Conservation (phyloP, 2,888 invertebrate species). For the Callosobruchus maculatus region DNA sequence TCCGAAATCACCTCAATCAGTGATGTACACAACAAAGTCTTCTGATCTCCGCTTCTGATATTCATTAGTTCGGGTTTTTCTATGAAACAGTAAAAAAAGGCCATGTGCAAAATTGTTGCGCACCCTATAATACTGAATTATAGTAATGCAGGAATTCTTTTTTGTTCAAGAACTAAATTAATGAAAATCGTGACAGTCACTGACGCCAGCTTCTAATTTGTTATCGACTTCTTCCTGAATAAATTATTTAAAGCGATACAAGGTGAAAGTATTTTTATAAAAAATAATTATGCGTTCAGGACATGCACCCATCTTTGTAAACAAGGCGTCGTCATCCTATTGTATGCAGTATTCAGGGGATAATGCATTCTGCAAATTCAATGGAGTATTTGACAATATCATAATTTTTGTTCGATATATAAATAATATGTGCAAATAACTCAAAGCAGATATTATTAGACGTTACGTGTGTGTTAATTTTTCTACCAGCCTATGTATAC, state of each 20-base stretch:
- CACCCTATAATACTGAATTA: not conserved
- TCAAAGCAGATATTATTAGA: not conserved
- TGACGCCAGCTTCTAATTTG: not conserved
- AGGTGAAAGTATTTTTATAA: not conserved
- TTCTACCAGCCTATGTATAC: not conserved
- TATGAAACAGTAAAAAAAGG: not conserved
- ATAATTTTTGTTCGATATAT: not conserved
- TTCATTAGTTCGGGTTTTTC: too few species aligned
- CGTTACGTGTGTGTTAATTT: not conserved
- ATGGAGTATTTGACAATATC: not conserved
- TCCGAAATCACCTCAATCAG: too few species aligned
- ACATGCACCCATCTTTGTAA: not conserved
- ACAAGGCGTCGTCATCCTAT: not conserved
- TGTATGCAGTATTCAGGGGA: not conserved
- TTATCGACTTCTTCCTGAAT: not conserved
- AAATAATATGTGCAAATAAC: not conserved
- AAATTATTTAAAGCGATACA: not conserved
- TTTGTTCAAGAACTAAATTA: not conserved
- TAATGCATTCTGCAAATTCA: not conserved
- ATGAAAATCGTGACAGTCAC: not conserved
- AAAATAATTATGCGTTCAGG: not conserved
- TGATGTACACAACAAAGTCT: too few species aligned
- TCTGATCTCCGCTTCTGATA: too few species aligned
- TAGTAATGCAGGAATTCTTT: not conserved
- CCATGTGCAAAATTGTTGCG: not conserved